Percentiles rank a stretch among this genome's conserved stretches.
These are phyloP conservation scores for Sebastes goodei DNA, from an alignment of 2,797 vertebrate genomes.

Conservation along the genomic window DNA sequence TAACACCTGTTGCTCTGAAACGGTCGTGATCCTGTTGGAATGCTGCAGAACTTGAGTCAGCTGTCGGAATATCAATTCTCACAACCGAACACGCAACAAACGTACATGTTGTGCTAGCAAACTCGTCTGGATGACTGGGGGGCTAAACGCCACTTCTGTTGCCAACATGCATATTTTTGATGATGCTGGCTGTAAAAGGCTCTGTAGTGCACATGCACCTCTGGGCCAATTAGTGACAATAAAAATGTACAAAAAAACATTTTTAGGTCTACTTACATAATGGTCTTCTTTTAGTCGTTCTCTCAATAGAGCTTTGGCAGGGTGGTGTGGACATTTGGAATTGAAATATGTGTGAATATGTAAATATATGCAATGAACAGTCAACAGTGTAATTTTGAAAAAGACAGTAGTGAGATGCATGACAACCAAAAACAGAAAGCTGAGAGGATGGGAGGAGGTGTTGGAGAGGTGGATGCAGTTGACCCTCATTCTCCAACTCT, in stretches of 20 bases:
- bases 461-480: slow-evolving; percentile 40
- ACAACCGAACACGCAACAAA: too few relatives aligned
- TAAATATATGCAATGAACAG: slow-evolving; percentile 7
- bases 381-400: background rate
- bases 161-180: too few relatives aligned
- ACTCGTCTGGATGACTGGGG: too few relatives aligned
- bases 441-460: slow-evolving; percentile 29
- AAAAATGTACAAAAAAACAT: background rate
- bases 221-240: background rate
- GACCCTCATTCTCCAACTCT: slow-evolving; percentile 49
- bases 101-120: too few relatives aligned
- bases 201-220: background rate
- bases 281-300: background rate
- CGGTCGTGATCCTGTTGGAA: too few relatives aligned
- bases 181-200: too few relatives aligned
- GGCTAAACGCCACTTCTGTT: too few relatives aligned
- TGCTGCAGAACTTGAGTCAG: too few relatives aligned
- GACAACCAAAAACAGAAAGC: background rate
- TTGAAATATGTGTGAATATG: background rate
- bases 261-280: background rate
- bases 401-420: background rate
- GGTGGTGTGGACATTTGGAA: slow-evolving; percentile 1
- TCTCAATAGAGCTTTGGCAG: slow-evolving; percentile 4
- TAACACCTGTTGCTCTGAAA: too few relatives aligned
- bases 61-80: too few relatives aligned